phyloP scores from a whole-genome alignment of 2,797 vertebrate species.

The Hydrolagus colliei region DNA sequence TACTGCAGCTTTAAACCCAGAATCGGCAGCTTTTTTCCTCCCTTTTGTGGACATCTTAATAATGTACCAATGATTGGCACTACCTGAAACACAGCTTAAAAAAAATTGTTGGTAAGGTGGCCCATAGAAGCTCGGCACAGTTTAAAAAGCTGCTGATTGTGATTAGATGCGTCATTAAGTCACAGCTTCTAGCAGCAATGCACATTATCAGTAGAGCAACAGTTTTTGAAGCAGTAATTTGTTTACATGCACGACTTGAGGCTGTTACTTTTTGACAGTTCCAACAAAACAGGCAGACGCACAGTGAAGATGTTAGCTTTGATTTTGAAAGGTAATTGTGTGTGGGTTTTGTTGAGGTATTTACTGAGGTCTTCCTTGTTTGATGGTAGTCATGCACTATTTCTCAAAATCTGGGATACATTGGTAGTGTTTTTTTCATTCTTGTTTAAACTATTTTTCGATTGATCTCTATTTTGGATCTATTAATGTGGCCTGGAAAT shows the following conservation, averaged over 20 bases:
- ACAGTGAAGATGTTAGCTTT: slow-evolving; percentile 32
- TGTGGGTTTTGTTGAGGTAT: slow-evolving; percentile 45
- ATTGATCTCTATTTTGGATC: slow-evolving; percentile 50
- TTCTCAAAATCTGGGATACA: slow-evolving; percentile 60
- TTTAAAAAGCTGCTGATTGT: slow-evolving; percentile 51
- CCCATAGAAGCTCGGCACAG: neutral
- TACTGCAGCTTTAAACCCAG: slow-evolving; percentile 59
- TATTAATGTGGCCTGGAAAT: slow-evolving; percentile 48
- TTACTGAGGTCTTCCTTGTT: slow-evolving; percentile 71
- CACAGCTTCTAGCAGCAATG: slow-evolving; percentile 34
- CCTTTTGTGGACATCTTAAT: neutral
- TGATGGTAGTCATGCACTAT: slow-evolving; percentile 79
- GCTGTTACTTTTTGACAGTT: slow-evolving; percentile 37
- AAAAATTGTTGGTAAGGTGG: neutral
- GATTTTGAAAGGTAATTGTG: slow-evolving; percentile 40
- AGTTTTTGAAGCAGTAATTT: slow-evolving; percentile 37
- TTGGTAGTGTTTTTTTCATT: slow-evolving; percentile 38
- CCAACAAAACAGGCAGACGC: slow-evolving; percentile 42
- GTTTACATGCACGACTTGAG: slow-evolving; percentile 43
- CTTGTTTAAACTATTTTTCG: slow-evolving; percentile 46
- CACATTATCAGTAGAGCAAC: slow-evolving; percentile 38
- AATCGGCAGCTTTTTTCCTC: slow-evolving; percentile 49
- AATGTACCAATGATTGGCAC: neutral
- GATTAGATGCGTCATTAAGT: slow-evolving; percentile 48
- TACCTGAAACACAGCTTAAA: neutral